Evolutionary conservation across 1,140 invertebrate species (phyloP), one percentile per base, ranked within the genome.

Genomic region (Aphelenchoides fujianensis): DNA sequence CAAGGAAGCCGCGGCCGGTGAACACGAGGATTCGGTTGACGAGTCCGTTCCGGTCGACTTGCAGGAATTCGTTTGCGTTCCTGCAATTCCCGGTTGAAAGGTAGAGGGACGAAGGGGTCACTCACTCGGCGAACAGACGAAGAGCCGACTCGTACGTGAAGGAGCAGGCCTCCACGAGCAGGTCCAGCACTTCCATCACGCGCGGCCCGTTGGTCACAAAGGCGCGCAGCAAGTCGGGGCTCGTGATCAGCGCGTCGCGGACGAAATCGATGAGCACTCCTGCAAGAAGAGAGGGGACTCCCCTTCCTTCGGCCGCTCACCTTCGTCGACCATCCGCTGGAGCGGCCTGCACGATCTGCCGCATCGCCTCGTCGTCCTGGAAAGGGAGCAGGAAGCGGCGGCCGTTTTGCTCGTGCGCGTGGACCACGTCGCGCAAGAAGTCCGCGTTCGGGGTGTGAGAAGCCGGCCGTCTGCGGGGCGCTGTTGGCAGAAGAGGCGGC

Each of bases 71-170:
- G n/a, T 61, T 31, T 27, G 16, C 1, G 59, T 61, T 61, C 59
- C 59, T 61, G 30, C n/a, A 2, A 61, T 23, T 7, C 9, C 7
- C 7, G 7, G 19, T 48, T 48, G 41, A 48, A 23, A 12, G 41
- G 41, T 16, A 23, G 12, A 48, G 12, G 12, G 12, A 12, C 23
- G 12, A 16, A 16, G 12, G 12, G 41, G 41, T 16, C 41, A 19
- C 63, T 31, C 72, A 77, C 63, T 74, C 36, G 12, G 73, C 63
- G 62, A 69, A 77, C 5, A 74, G 64, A 28, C 73, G 66, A 48
- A 74, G 53, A 9, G 73, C 70, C 36, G 53, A 41, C 36, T 74
- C 73, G 36, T 35, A 74, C 19, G 70, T 74, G 31, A 74, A 30
- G 27, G 31, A 7, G n/a, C 53, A 61, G 63, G 27, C 23, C 2